Base-by-base conservation (phyloP, 2,113 vertebrate genomes). In the Athene cunicularia region DNA sequence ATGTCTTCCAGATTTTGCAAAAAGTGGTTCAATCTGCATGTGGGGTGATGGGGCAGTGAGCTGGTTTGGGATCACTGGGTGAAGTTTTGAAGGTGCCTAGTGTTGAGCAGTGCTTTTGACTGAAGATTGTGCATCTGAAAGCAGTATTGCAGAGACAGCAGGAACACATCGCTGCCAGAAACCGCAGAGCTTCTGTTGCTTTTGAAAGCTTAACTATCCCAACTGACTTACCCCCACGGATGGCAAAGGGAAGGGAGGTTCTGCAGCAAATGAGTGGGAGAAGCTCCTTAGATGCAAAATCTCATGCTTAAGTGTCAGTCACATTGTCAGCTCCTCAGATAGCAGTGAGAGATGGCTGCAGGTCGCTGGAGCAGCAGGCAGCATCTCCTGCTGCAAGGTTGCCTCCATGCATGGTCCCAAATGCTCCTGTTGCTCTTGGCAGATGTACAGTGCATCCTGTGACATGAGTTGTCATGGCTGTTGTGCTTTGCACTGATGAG, bases 31-130 rank as follows among this genome's bases (percentile, higher is more conserved):
- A 17, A 17, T 60, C 59, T 43, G 14, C 47, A 11, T 1, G 5
- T 2, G 45, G 68, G 55, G 23, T 7, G 13, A 62, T 43, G 88
- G 55, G 64, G 20, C 47, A 68, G 19, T 24, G 64, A 79, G 23
- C 23, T 52, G 71, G 24, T 26, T 82, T 1, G 2, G 33, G 58
- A 3, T 52, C 5, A 1, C 64, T 47, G 43, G 22, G 41, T 35
- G 71, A 77, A 35, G 10, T 77, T 83, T 20, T 52, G 80, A 67
- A 52, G 63, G 41, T 81, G 52, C 30, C 39, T n/a, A 32, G 33
- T 15, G 11, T 2, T 0, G 3, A 85, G 70, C 1, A 3, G 33
- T 27, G 66, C 47, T 90, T 94, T 87, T 0, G 0, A 2, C 27
- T 33, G 60, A 70, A 86, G 50, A 12, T 6, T 76, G 30, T 37